A percentile compares a stretch with the other conserved stretches of the same genome.
Conservation (phyloP, 2,113 vertebrate genomes). For the Chionis minor region DNA sequence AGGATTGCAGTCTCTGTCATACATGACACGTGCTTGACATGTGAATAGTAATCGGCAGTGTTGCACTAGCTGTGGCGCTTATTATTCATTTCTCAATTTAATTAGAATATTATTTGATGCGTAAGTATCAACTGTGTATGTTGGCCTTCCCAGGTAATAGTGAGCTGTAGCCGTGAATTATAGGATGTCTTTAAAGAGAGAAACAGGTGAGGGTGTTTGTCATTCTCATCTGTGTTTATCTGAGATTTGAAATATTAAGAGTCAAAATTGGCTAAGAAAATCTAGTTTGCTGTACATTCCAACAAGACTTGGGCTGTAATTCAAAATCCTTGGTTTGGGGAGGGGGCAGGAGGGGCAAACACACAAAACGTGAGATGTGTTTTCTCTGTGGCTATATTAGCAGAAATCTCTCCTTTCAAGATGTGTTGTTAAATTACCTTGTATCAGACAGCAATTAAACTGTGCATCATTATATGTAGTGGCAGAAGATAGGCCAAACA, state of each 20-base stretch:
- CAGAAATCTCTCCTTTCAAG: neutral
- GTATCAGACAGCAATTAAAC: neutral
- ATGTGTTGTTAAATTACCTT: neutral
- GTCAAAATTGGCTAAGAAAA: neutral
- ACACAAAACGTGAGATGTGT: neutral
- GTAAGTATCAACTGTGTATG: neutral
- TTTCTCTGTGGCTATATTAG: neutral
- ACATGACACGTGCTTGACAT: conserved; percentile 33
- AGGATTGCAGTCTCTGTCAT: conserved; percentile 14
- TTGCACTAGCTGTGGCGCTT: neutral
- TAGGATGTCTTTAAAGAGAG: neutral
- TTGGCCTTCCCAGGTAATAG: conserved; percentile 1
- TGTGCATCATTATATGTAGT: neutral
- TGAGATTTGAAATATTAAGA: neutral
- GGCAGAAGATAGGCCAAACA: neutral
- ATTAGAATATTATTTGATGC: conserved; percentile 8
- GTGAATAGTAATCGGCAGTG: conserved; percentile 35
- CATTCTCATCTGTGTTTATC: neutral
- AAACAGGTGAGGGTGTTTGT: neutral
- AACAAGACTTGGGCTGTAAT: neutral
- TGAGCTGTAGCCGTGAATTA: neutral
- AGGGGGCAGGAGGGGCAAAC: neutral
- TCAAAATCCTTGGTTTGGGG: neutral
- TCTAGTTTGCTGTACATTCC: neutral
- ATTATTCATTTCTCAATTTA: neutral